Conservation (phyloP, 2,888 invertebrate species). For the Cantharis rufa region DNA sequence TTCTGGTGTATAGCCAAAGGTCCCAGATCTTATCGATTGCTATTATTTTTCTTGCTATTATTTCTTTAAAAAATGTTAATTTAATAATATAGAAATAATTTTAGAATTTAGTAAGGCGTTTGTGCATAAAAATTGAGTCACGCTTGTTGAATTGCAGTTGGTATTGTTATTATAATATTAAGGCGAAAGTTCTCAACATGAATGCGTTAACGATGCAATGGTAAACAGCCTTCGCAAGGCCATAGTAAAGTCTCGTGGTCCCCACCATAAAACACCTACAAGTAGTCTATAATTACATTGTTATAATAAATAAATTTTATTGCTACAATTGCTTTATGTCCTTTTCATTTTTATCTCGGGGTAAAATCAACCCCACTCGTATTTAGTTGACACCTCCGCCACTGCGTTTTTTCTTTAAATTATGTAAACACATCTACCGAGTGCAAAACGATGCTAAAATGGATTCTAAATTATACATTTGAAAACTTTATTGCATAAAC, state of each 20-base stretch:
- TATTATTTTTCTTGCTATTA: background rate
- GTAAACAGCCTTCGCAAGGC: constrained; percentile 41
- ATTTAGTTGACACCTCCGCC: background rate
- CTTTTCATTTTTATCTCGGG: background rate
- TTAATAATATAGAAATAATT: background rate
- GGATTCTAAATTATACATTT: background rate
- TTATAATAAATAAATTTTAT: background rate
- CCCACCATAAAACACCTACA: constrained; percentile 40
- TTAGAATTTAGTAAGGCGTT: background rate
- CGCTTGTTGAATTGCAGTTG: constrained; percentile 21
- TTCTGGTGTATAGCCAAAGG: background rate
- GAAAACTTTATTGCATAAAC: background rate
- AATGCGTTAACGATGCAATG: constrained; percentile 34
- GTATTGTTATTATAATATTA: constrained; percentile 32
- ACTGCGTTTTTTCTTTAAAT: background rate
- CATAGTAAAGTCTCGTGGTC: constrained; percentile 29
- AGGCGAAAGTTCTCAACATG: constrained; percentile 34
- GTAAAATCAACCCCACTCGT: background rate
- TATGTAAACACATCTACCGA: background rate
- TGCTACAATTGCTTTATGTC: background rate
- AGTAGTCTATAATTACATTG: constrained; percentile 33
- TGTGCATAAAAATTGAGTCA: background rate
- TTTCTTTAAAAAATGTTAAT: background rate
- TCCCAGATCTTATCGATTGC: background rate
- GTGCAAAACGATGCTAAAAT: background rate